Evolutionary conservation across 2,888 invertebrate species (phyloP).

Genomic region (Nomada ruficornis): DNA sequence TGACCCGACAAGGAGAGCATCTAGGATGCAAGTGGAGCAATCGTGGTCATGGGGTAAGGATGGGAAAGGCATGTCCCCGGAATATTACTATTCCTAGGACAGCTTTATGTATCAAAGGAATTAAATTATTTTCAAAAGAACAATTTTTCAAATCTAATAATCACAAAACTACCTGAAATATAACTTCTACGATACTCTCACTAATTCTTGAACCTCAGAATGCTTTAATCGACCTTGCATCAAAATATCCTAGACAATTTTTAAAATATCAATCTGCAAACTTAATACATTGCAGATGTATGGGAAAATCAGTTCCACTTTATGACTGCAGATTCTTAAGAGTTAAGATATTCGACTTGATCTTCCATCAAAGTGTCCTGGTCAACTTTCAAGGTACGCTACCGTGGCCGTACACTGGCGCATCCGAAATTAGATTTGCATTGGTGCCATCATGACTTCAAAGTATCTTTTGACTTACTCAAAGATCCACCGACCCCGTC

Average conservation of each 20-base stretch:
- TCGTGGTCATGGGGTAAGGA: conserved; percentile 29
- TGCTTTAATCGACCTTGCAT: too few relatives aligned
- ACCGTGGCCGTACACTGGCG: background rate
- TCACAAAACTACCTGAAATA: too few relatives aligned
- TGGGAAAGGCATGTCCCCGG: conserved; percentile 36
- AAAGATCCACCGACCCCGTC: conserved; percentile 32
- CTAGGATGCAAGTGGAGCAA: conserved; percentile 37
- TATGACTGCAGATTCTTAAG: too few relatives aligned
- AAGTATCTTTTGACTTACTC: conserved; percentile 64
- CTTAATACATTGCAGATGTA: background rate
- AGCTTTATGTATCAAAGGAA: too few relatives aligned
- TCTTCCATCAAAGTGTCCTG: background rate
- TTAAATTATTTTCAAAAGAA: too few relatives aligned
- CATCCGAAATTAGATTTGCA: conserved; percentile 65
- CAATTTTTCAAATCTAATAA: too few relatives aligned
- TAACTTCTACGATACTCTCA: too few relatives aligned
- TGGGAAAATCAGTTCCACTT: too few relatives aligned
- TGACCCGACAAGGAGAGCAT: conserved; percentile 15
- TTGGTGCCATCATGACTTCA: conserved; percentile 50
- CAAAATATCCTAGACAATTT: too few relatives aligned
- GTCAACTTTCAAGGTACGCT: conserved; percentile 3
- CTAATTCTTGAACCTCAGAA: too few relatives aligned
- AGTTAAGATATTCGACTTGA: background rate
- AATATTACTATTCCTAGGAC: conserved; percentile 36
- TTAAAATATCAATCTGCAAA: background rate